Percentiles rank a stretch among this genome's conserved stretches.
Conservation (phyloP, 92 coral and sea anemone species). For the Ricordea florida region DNA sequence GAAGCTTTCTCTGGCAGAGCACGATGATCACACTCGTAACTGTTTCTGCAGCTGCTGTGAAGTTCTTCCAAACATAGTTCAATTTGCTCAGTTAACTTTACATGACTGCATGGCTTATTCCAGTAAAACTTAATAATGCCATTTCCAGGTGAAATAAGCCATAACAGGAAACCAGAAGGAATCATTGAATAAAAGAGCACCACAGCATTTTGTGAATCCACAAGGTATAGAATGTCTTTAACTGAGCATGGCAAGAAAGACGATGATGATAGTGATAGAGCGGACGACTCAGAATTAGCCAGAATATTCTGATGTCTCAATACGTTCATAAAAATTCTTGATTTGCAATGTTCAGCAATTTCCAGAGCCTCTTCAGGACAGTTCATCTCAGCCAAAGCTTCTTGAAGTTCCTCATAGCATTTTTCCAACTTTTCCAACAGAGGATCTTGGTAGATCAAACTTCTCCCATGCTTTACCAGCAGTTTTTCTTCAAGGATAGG, state of each 20-base stretch:
- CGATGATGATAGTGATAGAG: neutral
- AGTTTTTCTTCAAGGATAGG: constrained; percentile 75
- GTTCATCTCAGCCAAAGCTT: constrained; percentile 70
- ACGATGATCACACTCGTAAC: constrained; percentile 75
- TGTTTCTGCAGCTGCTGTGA: constrained; percentile 27
- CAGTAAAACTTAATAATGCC: constrained; percentile 72
- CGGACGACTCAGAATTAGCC: neutral
- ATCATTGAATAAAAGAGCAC: constrained; percentile 63
- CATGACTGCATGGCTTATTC: constrained; percentile 65
- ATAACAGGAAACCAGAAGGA: constrained; percentile 61
- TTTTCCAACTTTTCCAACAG: constrained; percentile 49
- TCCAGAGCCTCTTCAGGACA: constrained; percentile 68
- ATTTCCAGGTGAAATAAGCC: constrained; percentile 75
- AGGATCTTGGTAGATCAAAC: constrained; percentile 44
- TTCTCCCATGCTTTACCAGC: constrained; percentile 38
- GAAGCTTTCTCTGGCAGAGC: constrained; percentile 53
- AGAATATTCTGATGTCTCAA: constrained; percentile 38
- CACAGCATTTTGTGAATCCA: constrained; percentile 45
- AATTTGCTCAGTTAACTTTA: constrained; percentile 44
- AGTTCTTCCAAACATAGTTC: constrained; percentile 65
- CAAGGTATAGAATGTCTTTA: constrained; percentile 47
- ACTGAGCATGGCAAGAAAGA: constrained; percentile 57
- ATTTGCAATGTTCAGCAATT: constrained; percentile 73
- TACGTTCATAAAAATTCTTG: constrained; percentile 66
- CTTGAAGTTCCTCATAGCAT: constrained; percentile 79